Percentiles rank a stretch among this genome's conserved stretches.
Evolutionary conservation across 2,888 invertebrate genomes (phyloP).

Genomic region (Diachrysia chrysitis): DNA sequence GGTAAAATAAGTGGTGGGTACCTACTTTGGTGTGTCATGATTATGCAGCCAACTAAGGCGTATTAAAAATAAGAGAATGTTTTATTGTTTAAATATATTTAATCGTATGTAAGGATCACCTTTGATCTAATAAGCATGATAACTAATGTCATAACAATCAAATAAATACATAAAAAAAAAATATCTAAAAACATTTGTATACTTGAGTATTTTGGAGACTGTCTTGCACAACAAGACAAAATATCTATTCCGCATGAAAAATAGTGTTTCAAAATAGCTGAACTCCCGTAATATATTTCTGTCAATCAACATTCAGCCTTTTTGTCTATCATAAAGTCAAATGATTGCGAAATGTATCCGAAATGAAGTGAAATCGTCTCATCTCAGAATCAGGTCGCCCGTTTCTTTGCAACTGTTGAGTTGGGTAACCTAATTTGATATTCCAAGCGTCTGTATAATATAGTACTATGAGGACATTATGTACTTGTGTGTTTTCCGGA

Average conservation of each 20-base stretch:
- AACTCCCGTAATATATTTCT: slow-evolving; percentile 39
- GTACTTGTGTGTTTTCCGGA: slow-evolving; percentile 35
- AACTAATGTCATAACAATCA: not conserved
- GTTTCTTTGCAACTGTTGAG: slow-evolving; percentile 70
- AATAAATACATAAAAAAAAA: too few species aligned
- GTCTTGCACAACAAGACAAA: not conserved
- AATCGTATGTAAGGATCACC: not conserved
- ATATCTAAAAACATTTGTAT: not conserved
- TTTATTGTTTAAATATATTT: not conserved
- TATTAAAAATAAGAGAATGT: not conserved
- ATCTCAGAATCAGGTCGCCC: slow-evolving; percentile 74
- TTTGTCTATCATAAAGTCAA: slow-evolving; percentile 56
- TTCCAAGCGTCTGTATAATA: slow-evolving; percentile 69
- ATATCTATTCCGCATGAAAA: slow-evolving; percentile 1
- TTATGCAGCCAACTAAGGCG: too few species aligned
- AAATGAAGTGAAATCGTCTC: slow-evolving; percentile 65
- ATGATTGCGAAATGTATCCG: slow-evolving; percentile 68
- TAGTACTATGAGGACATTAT: slow-evolving; percentile 58
- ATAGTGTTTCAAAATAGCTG: slow-evolving; percentile 13
- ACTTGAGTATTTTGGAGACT: not conserved
- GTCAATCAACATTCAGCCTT: slow-evolving; percentile 40
- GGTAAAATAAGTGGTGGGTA: too few species aligned
- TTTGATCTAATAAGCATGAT: not conserved
- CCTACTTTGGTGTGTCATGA: too few species aligned
- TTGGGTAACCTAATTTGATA: slow-evolving; percentile 76